A percentile compares a stretch with the other conserved stretches of the same genome.
phyloP scores from a whole-genome alignment of 2,888 invertebrate species.

The Nomada ferruginata region DNA sequence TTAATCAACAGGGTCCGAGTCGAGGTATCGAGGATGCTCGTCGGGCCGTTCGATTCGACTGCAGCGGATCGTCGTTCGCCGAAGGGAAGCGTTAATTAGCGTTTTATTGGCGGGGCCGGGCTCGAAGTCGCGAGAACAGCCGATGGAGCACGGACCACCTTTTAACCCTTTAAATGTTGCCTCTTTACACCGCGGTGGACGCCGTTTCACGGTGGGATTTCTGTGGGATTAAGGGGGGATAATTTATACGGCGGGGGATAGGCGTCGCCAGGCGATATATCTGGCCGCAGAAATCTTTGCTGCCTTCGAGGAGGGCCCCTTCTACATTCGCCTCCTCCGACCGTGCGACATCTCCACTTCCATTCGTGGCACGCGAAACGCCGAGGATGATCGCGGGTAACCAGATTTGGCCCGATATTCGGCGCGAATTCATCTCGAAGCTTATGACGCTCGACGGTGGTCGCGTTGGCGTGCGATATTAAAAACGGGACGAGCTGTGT shows the following conservation, averaged over 20 bases:
- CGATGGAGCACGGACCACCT: neutral
- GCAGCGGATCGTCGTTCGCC: conserved; percentile 10
- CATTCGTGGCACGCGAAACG: neutral
- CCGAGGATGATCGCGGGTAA: neutral
- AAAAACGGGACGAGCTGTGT: conserved; percentile 37
- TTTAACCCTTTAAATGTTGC: conserved; percentile 17
- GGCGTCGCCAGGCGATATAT: conserved; percentile 24
- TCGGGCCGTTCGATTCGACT: conserved; percentile 32
- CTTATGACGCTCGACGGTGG: conserved; percentile 9
- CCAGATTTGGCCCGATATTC: conserved; percentile 8
- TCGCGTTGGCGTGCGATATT: conserved; percentile 36
- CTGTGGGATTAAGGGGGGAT: conserved; percentile 29
- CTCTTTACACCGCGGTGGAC: conserved; percentile 35
- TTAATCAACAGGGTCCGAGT: conserved; percentile 54
- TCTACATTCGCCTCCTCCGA: no score
- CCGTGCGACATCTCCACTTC: neutral
- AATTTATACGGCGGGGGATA: conserved; percentile 28
- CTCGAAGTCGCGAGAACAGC: conserved; percentile 26
- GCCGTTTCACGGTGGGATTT: conserved; percentile 34
- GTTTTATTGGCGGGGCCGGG: conserved; percentile 68
- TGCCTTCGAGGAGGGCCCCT: neutral
- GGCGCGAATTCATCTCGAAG: conserved; percentile 27
- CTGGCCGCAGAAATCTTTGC: conserved; percentile 26
- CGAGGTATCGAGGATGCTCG: conserved; percentile 48
- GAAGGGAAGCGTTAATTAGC: conserved; percentile 71